A percentile compares a stretch with the other conserved stretches of the same genome.
These are phyloP conservation scores for Dexiosoma caninum DNA, from an alignment of 2,888 invertebrate genomes.

Conservation along the genomic window DNA sequence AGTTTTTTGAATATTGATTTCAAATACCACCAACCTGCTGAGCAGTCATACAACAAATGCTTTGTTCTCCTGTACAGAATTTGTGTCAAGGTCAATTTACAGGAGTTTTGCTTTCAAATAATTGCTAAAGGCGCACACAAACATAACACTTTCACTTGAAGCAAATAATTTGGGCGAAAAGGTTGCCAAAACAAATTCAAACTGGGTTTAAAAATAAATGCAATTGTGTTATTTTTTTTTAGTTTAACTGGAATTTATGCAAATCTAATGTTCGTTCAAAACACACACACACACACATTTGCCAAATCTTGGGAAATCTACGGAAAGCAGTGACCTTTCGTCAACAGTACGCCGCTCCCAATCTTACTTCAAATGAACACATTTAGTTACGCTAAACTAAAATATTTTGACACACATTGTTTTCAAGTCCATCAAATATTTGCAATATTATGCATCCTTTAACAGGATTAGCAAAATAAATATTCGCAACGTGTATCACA, in stretches of 20 bases:
- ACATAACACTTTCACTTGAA: slow-evolving; percentile 43
- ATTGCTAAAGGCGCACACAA: neutral
- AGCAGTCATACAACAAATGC: neutral
- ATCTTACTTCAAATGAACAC: neutral
- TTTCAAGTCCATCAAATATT: neutral
- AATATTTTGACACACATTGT: slow-evolving; percentile 17
- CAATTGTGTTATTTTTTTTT: neutral
- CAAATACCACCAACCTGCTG: neutral
- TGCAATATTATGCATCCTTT: slow-evolving; percentile 33
- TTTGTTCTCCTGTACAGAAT: neutral
- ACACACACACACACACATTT: too few species aligned
- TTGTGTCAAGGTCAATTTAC: neutral
- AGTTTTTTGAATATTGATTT: too few species aligned
- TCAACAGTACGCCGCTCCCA: slow-evolving; percentile 58
- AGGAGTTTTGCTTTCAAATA: too few species aligned
- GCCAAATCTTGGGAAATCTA: too few species aligned
- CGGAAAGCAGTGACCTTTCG: slow-evolving; percentile 41
- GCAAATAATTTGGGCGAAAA: neutral
- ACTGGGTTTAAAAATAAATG: neutral
- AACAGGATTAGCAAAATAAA: neutral
- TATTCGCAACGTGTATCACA: slow-evolving; percentile 16
- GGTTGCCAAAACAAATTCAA: neutral
- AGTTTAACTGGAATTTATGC: neutral
- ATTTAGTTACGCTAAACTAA: slow-evolving; percentile 6
- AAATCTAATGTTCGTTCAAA: neutral